phyloP scores from a whole-genome alignment of 2,113 vertebrate genomes.

The Scartelaos histophorus region DNA sequence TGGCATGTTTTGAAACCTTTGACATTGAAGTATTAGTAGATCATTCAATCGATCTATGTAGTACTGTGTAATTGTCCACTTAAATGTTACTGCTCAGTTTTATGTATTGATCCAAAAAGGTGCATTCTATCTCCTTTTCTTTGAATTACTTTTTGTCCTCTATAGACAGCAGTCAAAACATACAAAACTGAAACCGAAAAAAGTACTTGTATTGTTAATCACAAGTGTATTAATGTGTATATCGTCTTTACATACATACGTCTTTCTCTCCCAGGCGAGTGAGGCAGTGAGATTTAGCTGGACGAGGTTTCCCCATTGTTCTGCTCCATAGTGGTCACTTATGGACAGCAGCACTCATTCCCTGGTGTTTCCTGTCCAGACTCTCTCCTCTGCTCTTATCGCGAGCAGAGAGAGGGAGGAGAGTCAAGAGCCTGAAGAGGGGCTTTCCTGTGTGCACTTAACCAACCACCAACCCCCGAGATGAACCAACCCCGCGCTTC shows the following conservation, averaged over 20 bases:
- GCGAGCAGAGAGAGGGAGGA: constrained; percentile 52
- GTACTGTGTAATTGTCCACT: too few species aligned
- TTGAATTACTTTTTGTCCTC: too few species aligned
- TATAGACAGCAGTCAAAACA: too few species aligned
- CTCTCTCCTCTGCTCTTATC: constrained; percentile 70
- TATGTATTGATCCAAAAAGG: too few species aligned
- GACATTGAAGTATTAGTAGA: too few species aligned
- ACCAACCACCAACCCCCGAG: constrained; percentile 33
- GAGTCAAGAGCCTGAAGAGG: constrained; percentile 51
- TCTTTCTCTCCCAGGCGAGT: constrained; percentile 58
- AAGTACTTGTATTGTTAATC: too few species aligned
- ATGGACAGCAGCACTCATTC: constrained; percentile 74
- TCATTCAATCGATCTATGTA: too few species aligned
- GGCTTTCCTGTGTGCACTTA: constrained; percentile 44
- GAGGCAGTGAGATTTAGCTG: constrained; percentile 55
- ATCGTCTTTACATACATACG: constrained; percentile 5
- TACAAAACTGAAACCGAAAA: too few species aligned
- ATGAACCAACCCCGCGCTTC: constrained; percentile 17
- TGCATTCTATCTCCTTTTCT: too few species aligned
- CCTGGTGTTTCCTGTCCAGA: constrained; percentile 76
- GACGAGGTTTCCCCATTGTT: constrained; percentile 75
- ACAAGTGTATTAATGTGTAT: too few species aligned
- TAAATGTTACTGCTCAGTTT: too few species aligned
- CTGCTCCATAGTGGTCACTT: constrained; percentile 60
- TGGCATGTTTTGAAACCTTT: too few species aligned